These are phyloP conservation scores for Sebastes umbrosus DNA, from an alignment of 2,797 vertebrate genomes.

Conservation along the genomic window DNA sequence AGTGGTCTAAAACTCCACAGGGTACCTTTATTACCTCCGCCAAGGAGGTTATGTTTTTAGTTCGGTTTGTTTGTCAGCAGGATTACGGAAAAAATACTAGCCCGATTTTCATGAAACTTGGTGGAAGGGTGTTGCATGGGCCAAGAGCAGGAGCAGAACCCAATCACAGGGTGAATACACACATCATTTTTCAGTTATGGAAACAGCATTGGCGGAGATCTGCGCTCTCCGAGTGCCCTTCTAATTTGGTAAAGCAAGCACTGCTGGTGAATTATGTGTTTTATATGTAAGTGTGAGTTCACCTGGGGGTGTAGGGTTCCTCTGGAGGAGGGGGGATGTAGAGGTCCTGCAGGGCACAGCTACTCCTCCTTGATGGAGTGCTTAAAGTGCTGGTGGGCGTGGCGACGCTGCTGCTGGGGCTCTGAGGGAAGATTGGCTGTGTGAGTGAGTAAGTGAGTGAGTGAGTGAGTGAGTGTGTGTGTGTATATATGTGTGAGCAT, in stretches of 20 bases:
- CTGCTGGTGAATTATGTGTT: background rate
- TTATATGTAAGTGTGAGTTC: slow-evolving; percentile 14
- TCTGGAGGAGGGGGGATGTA: slow-evolving; percentile 96
- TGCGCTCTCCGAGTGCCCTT: too few relatives aligned
- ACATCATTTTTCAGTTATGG: too few relatives aligned
- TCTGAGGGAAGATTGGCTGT: slow-evolving; percentile 96
- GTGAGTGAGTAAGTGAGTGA: slow-evolving; percentile 20
- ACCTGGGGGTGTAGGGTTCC: slow-evolving; percentile 98
- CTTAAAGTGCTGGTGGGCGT: slow-evolving; percentile 97
- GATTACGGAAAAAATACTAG: too few relatives aligned
- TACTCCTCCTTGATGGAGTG: slow-evolving; percentile 95
- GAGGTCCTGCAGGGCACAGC: slow-evolving; percentile 96
- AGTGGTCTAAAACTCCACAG: background rate
- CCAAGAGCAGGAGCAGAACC: too few relatives aligned
- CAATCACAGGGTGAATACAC: too few relatives aligned
- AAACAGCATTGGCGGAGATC: too few relatives aligned
- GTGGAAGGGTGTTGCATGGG: too few relatives aligned
- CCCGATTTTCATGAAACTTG: too few relatives aligned
- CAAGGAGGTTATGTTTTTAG: too few relatives aligned
- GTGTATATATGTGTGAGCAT: background rate
- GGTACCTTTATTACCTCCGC: background rate
- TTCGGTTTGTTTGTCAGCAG: too few relatives aligned
- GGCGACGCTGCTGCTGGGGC: slow-evolving; percentile 96
- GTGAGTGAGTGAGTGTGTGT: background rate
- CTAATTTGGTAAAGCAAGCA: background rate